Conservation (phyloP, 2,888 invertebrate species). For the Tyria jacobaeae region DNA sequence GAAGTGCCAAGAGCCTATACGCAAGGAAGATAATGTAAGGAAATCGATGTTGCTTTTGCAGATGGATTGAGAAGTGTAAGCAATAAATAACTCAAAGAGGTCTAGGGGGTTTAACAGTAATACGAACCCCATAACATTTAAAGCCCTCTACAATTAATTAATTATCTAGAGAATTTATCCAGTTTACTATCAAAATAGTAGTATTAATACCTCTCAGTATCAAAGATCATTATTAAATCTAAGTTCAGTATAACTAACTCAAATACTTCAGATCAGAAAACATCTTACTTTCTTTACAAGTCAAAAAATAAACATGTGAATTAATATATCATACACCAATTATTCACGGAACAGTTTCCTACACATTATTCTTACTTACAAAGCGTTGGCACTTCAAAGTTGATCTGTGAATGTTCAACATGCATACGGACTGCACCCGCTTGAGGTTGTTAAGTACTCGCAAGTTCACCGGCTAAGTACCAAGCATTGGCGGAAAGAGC, state of each 20-base stretch:
- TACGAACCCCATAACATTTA: too few relatives aligned
- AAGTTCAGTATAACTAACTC: background rate
- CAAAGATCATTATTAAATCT: background rate
- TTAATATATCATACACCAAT: slow-evolving; percentile 9
- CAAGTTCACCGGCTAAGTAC: slow-evolving; percentile 4
- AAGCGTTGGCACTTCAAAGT: slow-evolving; percentile 43
- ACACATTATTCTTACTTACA: slow-evolving; percentile 30
- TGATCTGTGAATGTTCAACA: slow-evolving; percentile 46
- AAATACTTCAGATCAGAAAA: background rate
- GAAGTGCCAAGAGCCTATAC: too few relatives aligned
- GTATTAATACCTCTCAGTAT: too few relatives aligned
- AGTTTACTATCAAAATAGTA: background rate
- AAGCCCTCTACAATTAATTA: too few relatives aligned
- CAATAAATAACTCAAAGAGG: too few relatives aligned
- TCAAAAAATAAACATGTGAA: background rate
- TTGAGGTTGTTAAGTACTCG: slow-evolving; percentile 43
- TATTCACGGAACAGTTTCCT: slow-evolving; percentile 21
- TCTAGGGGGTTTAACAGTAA: too few relatives aligned
- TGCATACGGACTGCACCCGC: slow-evolving; percentile 36
- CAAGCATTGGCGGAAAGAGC: slow-evolving; percentile 24
- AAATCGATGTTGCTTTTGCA: too few relatives aligned
- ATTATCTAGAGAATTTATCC: too few relatives aligned
- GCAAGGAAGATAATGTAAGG: too few relatives aligned
- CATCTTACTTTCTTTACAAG: background rate
- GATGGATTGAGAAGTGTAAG: too few relatives aligned